Evolutionary conservation across 2,113 vertebrate genomes (phyloP).

Genomic region (Aramus guarauna): DNA sequence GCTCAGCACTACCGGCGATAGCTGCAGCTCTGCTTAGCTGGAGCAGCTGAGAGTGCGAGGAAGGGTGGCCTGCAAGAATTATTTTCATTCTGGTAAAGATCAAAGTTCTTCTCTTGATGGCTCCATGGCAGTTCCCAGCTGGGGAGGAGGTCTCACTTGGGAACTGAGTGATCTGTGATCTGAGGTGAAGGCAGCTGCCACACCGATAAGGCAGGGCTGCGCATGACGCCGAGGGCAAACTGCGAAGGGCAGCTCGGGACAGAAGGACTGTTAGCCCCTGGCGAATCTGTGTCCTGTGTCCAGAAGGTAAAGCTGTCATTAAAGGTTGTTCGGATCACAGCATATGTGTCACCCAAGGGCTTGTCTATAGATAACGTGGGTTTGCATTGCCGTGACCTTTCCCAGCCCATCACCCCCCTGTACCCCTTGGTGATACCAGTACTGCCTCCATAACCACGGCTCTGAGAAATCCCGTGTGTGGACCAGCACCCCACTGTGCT

Average conservation of each 20-base stretch:
- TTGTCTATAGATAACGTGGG: background rate
- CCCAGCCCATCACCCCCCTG: background rate
- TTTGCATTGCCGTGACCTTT: background rate
- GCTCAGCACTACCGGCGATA: background rate
- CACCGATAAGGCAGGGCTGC: fast-evolving
- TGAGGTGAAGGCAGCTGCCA: background rate
- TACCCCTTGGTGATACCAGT: background rate
- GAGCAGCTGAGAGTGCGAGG: background rate
- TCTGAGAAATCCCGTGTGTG: background rate
- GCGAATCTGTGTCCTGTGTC: fast-evolving
- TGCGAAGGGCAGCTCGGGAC: background rate
- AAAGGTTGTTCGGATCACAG: background rate
- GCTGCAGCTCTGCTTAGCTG: background rate
- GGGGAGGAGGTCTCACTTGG: background rate
- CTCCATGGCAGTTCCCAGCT: background rate
- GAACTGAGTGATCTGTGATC: background rate
- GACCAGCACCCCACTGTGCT: background rate
- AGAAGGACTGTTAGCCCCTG: background rate
- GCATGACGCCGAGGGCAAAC: fast-evolving
- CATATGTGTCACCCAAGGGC: background rate
- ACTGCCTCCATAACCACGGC: background rate
- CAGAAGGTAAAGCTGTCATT: background rate
- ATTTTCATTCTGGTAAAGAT: background rate
- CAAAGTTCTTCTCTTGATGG: background rate
- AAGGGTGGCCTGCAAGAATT: background rate